phyloP scores from a whole-genome alignment of 2,888 invertebrate genomes.

The Tuberolachnus salignus region DNA sequence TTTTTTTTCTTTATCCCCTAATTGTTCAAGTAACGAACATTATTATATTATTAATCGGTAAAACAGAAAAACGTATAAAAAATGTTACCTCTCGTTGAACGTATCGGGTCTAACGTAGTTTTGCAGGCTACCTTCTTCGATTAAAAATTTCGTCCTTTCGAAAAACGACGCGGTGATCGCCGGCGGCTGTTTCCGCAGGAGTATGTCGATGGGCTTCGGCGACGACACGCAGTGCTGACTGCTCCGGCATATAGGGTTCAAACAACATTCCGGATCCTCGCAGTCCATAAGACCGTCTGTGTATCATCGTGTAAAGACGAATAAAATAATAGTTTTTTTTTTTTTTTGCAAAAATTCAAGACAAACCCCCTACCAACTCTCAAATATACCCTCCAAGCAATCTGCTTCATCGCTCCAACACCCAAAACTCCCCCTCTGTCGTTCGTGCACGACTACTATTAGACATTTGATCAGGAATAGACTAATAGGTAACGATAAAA shows the following conservation, averaged over 20 bases:
- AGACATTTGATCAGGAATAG: no score
- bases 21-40: background rate
- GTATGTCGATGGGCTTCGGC: slow-evolving; percentile 93
- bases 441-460: no score
- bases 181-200: slow-evolving; percentile 93
- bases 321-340: no score
- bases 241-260: slow-evolving; percentile 78
- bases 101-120: slow-evolving; percentile 94
- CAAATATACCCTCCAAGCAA: no score
- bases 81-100: slow-evolving; percentile 93
- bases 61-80: slow-evolving; percentile 15
- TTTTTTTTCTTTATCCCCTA: no score
- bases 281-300: slow-evolving; percentile 96
- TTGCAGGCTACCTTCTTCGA: slow-evolving; percentile 97
- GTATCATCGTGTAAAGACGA: no score
- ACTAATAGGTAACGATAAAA: no score
- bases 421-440: no score
- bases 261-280: slow-evolving; percentile 97
- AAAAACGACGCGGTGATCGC: slow-evolving; percentile 97
- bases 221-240: slow-evolving; percentile 92
- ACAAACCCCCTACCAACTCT: no score
- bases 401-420: no score
- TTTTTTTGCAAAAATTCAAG: no score
- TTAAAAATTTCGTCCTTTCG: slow-evolving; percentile 96
- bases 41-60: background rate